Evolutionary conservation across 2,888 invertebrate genomes (phyloP).

Genomic region (Archips crataeganus): DNA sequence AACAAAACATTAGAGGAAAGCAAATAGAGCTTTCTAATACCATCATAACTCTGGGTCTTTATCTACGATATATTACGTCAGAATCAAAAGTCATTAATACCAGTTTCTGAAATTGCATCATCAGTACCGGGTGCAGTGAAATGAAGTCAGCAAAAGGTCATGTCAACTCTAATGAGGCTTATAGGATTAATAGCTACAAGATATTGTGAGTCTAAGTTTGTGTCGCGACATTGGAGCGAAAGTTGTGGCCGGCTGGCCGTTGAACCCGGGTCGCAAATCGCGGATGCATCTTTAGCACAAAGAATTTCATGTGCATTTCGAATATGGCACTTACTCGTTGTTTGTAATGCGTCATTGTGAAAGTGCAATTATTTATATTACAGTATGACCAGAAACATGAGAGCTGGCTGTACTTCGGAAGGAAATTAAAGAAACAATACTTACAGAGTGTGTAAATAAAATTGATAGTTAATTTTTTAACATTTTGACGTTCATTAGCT

Average conservation of each 20-base stretch:
- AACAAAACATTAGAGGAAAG: not conserved
- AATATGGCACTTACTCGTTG: constrained; percentile 58
- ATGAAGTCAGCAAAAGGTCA: constrained; percentile 50
- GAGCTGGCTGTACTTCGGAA: not conserved
- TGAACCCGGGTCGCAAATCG: constrained; percentile 59
- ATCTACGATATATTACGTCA: not conserved
- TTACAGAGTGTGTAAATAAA: not conserved
- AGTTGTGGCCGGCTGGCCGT: constrained; percentile 66
- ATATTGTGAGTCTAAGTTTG: constrained; percentile 37
- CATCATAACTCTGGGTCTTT: not conserved
- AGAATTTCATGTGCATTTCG: constrained; percentile 60
- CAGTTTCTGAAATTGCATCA: constrained; percentile 37
- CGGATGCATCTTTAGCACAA: constrained; percentile 65
- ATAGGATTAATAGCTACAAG: constrained; percentile 36
- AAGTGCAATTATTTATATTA: constrained; percentile 44
- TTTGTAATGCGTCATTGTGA: constrained; percentile 46
- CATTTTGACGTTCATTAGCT: too few relatives aligned
- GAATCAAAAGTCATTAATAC: constrained; percentile 20
- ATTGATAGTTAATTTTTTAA: too few relatives aligned
- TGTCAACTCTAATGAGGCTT: constrained; percentile 45
- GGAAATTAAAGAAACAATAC: not conserved
- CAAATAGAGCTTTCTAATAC: constrained; percentile 1
- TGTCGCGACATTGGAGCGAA: constrained; percentile 64
- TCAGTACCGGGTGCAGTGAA: constrained; percentile 33
- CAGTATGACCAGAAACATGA: constrained; percentile 8